Evolutionary conservation across 2,888 invertebrate species (phyloP).

Genomic region (Mechanitis mazaeus): DNA sequence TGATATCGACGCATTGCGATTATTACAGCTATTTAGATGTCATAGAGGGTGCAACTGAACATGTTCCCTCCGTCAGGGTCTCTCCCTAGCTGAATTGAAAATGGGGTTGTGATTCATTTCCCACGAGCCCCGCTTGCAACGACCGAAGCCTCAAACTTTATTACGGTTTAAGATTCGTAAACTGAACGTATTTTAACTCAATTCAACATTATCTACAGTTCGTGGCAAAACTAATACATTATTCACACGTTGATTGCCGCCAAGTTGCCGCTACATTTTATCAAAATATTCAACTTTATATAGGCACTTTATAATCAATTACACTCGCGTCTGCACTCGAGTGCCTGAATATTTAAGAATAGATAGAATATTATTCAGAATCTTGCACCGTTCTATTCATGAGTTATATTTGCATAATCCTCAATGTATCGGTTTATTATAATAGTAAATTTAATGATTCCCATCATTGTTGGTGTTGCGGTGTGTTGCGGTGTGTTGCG

Average conservation of each 20-base stretch:
- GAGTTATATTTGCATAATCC: constrained; percentile 9
- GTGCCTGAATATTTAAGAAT: constrained; percentile 6
- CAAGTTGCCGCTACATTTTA: constrained; percentile 19
- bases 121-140: constrained; percentile 59
- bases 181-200: constrained; percentile 37
- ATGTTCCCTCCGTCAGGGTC: constrained; percentile 50
- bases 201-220: constrained; percentile 13
- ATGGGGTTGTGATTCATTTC: constrained; percentile 76
- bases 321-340: constrained; percentile 10
- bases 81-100: constrained; percentile 66
- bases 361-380: constrained; percentile 7
- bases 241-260: constrained; percentile 37
- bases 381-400: constrained; percentile 9
- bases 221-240: constrained; percentile 37
- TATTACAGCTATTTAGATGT: constrained; percentile 67
- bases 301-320: constrained; percentile 19
- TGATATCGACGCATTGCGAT: constrained; percentile 51
- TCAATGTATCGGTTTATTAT: background rate
- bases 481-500: background rate
- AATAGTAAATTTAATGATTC: constrained; percentile 10
- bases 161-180: constrained; percentile 44
- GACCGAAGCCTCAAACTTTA: constrained; percentile 57
- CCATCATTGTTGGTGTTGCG: background rate
- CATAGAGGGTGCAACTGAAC: constrained; percentile 62
- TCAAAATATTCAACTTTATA: constrained; percentile 21